Evolutionary conservation across 2,113 vertebrate genomes (phyloP), one percentile per base, ranked within the genome.

Genomic region (Paramormyrops kingsleyae): DNA sequence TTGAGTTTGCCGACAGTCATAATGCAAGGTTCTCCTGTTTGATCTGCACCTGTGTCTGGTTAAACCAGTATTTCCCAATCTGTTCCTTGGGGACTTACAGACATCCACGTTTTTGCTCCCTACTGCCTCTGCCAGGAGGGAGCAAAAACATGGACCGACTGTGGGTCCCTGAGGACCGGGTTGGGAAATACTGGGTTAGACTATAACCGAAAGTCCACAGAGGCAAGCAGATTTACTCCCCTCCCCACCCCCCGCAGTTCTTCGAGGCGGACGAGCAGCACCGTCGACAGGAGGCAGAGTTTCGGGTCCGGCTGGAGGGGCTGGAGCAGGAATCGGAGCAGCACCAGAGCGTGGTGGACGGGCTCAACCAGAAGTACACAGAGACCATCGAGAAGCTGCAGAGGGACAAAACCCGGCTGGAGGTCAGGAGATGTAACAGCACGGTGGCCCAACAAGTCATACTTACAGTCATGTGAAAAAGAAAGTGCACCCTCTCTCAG

Each of bases 231-330:
- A 44, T 39, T 39, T n/a, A 52, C 9, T 31, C 4, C 15, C 1
- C 49, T 27, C 4, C 52, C 13, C 13, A 3, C 50, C 87, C 24
- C 92, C 50, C 90, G 70, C 56, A 99, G 98, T 98, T 97, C 90
- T 99, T 97, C n/a, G 98, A 99, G 94, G 99, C 98, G 0, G 97
- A 97, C 8, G 98, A 99, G 91, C 95, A 96, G 92, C 98, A 99
- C 93, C 97, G 94, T 89, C 97, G 93, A 74, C 96, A 97, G 90
- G 97, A 99, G 94, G 95, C 95, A 0, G 96, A 97, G 91, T 94
- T 99, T 87, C 96, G 91, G 92, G 92, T 91, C 0, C 96, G 95
- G 35, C 95, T 99, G 46, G 94, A 97, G 3, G 92, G 96, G 91
- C 93, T 99, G 93, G 97, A 99, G 94, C 94, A 89, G 0, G 96